Evolutionary conservation across 2,888 invertebrate species (phyloP), one percentile per base, ranked within the genome.

Genomic region (Odontothrips loti): DNA sequence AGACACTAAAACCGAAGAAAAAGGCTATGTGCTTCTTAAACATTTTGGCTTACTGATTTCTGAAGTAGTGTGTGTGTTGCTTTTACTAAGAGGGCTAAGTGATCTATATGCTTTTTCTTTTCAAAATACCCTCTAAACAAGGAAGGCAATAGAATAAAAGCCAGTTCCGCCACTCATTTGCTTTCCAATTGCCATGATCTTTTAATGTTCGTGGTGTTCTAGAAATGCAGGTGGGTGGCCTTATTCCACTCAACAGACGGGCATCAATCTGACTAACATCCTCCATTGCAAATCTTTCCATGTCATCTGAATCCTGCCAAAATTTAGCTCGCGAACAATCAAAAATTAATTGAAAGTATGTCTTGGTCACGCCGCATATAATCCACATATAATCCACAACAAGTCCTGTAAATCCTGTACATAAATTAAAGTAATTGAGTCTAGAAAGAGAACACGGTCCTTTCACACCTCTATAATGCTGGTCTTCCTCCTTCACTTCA

Each of bases 111-210:
- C 80, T 82, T 80, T 27, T 23, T n/a, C n/a, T 17, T 48, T 27
- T 79, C 48, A 83, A 79, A 17, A 83, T 80, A 29, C 82, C 81
- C 27, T 80, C 43, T 34, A 82, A 82, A 51, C 79, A 82, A 78
- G 81, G 17, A 43, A 80, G 58, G 79, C 80, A 63, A 20, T 81
- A 83, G 51, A 51, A 51, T 15, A 51, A 63, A 23, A 82, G 79
- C 82, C 82, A 84, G 2, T 82, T 82, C 34, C 83, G 80, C 83
- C 83, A 83, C 68, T 83, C 82, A 29, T 82, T 82, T 27, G 83
- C 83, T 81, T 83, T 84, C 84, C 83, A 83, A 20, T 58, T 48
- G 34, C 63, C 80, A 12, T 82, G 34, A 15, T 27, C 27, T 10
- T 80, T 20, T 82, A n/a, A n/a, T n/a, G n/a, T n/a, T n/a, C n/a